phyloP scores from a whole-genome alignment of 2,797 vertebrate genomes.

The Sorex maritimensis region DNA sequence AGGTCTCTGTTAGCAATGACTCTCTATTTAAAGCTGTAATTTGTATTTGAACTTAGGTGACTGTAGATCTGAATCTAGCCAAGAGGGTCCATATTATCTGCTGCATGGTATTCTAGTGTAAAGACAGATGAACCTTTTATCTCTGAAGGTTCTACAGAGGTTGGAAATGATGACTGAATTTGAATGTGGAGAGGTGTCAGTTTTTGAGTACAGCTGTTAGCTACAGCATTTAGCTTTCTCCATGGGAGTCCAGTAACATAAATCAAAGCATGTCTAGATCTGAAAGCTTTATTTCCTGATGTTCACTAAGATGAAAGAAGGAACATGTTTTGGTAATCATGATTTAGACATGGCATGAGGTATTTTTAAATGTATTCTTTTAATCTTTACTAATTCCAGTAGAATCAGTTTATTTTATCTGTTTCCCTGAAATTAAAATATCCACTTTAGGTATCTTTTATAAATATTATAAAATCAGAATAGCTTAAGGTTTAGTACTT shows the following conservation, averaged over 20 bases:
- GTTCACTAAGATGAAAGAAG: background rate
- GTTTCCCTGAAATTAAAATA: slow-evolving; percentile 31
- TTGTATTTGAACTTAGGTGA: slow-evolving; percentile 67
- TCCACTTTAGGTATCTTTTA: background rate
- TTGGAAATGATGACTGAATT: background rate
- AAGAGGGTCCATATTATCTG: slow-evolving; percentile 10
- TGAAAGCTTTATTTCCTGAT: slow-evolving; percentile 47
- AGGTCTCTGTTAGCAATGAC: slow-evolving; percentile 1
- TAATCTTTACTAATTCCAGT: background rate
- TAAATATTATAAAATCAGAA: background rate
- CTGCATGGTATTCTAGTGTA: background rate
- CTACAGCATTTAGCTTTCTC: background rate
- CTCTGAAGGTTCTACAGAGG: slow-evolving; percentile 19
- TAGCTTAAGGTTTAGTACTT: background rate
- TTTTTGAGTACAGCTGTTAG: background rate
- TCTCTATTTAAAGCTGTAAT: slow-evolving; percentile 58
- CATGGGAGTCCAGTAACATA: background rate
- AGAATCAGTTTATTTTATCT: background rate
- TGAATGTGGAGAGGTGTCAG: background rate
- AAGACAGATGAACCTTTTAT: background rate
- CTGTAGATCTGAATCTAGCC: slow-evolving; percentile 48
- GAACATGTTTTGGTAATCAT: background rate
- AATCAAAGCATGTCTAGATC: slow-evolving; percentile 33
- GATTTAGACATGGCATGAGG: background rate
- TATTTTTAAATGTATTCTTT: background rate